Base-by-base conservation (phyloP, 2,888 invertebrate genomes). In the Amiota communis region DNA sequence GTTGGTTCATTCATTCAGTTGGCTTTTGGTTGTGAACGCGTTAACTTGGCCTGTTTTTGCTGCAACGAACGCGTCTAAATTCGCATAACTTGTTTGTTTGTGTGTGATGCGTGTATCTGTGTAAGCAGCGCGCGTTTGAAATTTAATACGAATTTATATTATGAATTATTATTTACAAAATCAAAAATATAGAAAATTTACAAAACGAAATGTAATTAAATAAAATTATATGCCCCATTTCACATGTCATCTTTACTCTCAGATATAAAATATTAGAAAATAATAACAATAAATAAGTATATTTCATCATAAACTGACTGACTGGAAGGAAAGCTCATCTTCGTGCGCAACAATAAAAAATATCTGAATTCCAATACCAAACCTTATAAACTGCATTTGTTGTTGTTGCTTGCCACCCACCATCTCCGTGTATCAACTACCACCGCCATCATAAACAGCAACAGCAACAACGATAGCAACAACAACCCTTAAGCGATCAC, bases 1-100 rank as follows among this genome's bases (percentile, higher is more conserved):
- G 20, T 56, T 51, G 1, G 48, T 67, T 17, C 23, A 20, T 67
- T 10, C 49, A 48, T n/a, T 49, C 20, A 15, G n/a, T 17, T 47
- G 48, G 78, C 82, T 83, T 80, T 80, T 71, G 81, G 81, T 81
- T 83, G 75, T 80, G 80, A 79, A 78, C 83, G 83, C 77, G 84
- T 81, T 79, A 80, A 81, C 77, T 80, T 78, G 77, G 81, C 56
- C 69, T 17, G 20, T 17, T 11, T 59, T 46, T 15, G 69, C 74
- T 80, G 77, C 78, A 78, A 80, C 61, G 51, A 70, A 53, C 53
- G 53, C 59, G 59, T 59, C 9, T 20, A 12, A 6, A 12, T 15
- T 75, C 74, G 74, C 70, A 61, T 75, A 20, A 68, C 56, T 47
- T 36, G 61, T 67, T 70, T 79, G 74, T 73, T 71, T 74, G 71